A percentile compares a stretch with the other conserved stretches of the same genome.
These are phyloP conservation scores for Etheostoma nigrum DNA, from an alignment of 2,797 vertebrate genomes.

Conservation along the genomic window DNA sequence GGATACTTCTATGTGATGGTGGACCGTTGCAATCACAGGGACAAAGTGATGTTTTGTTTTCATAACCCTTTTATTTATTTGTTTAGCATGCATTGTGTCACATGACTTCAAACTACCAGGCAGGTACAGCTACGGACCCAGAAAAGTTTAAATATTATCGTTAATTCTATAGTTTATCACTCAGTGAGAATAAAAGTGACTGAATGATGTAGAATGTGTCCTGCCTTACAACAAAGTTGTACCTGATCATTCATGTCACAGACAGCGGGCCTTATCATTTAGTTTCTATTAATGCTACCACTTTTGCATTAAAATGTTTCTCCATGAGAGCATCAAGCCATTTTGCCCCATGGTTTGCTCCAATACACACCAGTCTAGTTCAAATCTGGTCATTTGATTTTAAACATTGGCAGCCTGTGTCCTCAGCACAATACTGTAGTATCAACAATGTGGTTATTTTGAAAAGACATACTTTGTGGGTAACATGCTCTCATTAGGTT, in stretches of 20 bases:
- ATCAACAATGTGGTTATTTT: not conserved
- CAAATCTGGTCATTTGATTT: not conserved
- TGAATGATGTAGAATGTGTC: not conserved
- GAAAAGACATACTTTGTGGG: not conserved
- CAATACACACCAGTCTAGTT: not conserved
- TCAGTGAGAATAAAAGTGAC: not conserved
- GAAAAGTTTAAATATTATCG: not conserved
- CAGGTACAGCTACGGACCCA: not conserved
- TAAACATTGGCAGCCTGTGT: not conserved
- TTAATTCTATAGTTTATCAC: not conserved
- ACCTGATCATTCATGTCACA: not conserved
- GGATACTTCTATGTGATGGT: not conserved
- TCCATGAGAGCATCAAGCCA: not conserved
- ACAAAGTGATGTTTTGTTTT: not conserved
- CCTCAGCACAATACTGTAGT: not conserved
- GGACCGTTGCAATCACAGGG: not conserved
- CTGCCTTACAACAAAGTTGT: not conserved
- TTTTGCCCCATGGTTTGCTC: not conserved
- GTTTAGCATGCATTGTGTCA: not conserved
- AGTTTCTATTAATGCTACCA: not conserved
- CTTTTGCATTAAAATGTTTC: not conserved
- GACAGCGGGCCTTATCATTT: not conserved
- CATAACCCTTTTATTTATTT: not conserved
- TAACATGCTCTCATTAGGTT: not conserved
- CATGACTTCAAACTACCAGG: constrained; percentile 14